Evolutionary conservation across 2,888 invertebrate genomes (phyloP).

Genomic region (Drosophila koepferae): DNA sequence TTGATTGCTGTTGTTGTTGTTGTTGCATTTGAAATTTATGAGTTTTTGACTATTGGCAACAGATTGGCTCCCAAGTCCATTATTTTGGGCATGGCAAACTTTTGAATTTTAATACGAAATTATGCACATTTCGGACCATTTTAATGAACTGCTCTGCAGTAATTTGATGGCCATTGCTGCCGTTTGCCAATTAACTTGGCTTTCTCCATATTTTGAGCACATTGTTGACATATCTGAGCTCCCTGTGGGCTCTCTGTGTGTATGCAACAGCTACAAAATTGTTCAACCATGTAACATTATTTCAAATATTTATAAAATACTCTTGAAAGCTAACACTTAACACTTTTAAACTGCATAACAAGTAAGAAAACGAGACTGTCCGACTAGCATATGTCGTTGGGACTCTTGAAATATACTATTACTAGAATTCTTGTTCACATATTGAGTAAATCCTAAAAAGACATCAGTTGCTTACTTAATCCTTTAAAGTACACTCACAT

Average conservation of each 20-base stretch:
- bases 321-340: neutral
- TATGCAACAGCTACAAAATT: slow-evolving; percentile 35
- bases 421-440: too few species aligned
- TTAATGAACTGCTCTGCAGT: slow-evolving; percentile 68
- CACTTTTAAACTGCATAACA: too few species aligned
- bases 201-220: slow-evolving; percentile 27
- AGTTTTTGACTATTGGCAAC: slow-evolving; percentile 81
- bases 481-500: too few species aligned
- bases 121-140: slow-evolving; percentile 67
- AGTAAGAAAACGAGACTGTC: too few species aligned
- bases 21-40: slow-evolving; percentile 73
- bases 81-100: slow-evolving; percentile 74
- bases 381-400: too few species aligned
- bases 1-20: slow-evolving; percentile 31
- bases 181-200: slow-evolving; percentile 43
- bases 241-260: neutral
- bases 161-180: slow-evolving; percentile 56
- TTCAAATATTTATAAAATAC: slow-evolving; percentile 2
- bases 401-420: too few species aligned
- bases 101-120: slow-evolving; percentile 79
- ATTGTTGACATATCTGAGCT: slow-evolving; percentile 39
- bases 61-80: slow-evolving; percentile 74
- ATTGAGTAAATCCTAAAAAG: too few species aligned
- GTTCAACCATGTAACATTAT: neutral
- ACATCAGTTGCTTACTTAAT: too few species aligned